Evolutionary conservation across 2,113 vertebrate genomes (phyloP), one percentile per base, ranked within the genome.

Genomic region (Dicaeum eximium): DNA sequence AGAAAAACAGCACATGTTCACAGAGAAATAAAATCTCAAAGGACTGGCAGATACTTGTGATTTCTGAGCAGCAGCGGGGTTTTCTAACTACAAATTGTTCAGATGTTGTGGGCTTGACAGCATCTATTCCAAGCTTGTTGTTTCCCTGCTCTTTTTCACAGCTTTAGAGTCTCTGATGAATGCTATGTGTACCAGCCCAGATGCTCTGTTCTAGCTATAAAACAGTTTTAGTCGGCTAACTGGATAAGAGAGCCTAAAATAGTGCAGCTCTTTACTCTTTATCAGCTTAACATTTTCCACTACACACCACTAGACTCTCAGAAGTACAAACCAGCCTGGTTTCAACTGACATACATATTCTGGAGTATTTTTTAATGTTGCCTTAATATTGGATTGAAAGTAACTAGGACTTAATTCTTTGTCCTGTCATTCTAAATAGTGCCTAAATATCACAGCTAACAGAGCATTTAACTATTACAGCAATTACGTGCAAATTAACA

Each of bases 171-270:
- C 85, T 83, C 92, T 96, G 92, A 91, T 95, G 92, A 97, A 92
- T 69, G 72, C 89, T 96, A 66, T 95, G 74, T 95, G 91, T 96
- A 94, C 80, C 64, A 94, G 75, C 88, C 71, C 93, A 97, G 94
- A 80, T 87, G 91, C 93, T 92, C 94, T 94, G 94, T 78, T 94
- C 92, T 81, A 97, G 92, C 93, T 92, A 78, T 86, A 86, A 97
- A 97, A 97, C 91, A 53, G 78, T 97, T 98, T 97, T 95, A 97
- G 92, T 81, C 95, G 97, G 94, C 86, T 97, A 97, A 97, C 94
- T 97, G 95, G 96, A 96, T 97, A 97, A 97, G 88, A 95, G 90
- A 92, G 93, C 95, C 97, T 96, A 96, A 98, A 97, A 98, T 97
- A 98, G 96, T 47, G 37, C 92, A 95, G 86, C 78, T 75, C 94